Evolutionary conservation across 2,797 vertebrate species (phyloP).

Genomic region (Jordanella pulchra): DNA sequence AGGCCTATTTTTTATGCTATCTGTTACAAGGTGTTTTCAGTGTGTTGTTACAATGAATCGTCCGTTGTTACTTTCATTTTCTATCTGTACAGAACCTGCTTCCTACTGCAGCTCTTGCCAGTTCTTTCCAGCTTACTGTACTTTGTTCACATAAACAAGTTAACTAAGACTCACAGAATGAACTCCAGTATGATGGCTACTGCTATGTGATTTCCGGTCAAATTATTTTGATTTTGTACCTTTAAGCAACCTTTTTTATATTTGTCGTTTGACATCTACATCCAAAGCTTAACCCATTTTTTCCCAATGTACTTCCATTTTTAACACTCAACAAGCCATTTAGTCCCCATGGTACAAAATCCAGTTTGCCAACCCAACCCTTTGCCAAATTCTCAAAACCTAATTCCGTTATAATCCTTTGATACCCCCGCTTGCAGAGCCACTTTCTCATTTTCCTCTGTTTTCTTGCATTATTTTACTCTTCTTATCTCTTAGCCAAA

Average conservation of each 20-base stretch:
- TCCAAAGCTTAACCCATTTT: too few species aligned
- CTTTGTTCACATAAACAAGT: not conserved
- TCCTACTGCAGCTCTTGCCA: not conserved
- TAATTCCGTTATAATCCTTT: not conserved
- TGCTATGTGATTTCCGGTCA: too few species aligned
- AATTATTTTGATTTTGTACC: too few species aligned
- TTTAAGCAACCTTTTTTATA: too few species aligned
- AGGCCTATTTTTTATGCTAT: not conserved
- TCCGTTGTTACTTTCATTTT: not conserved
- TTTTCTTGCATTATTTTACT: too few species aligned
- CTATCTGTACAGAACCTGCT: not conserved
- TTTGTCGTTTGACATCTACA: too few species aligned
- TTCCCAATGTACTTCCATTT: not conserved
- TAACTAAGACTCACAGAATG: not conserved
- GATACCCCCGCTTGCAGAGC: too few species aligned
- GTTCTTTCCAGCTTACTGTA: not conserved
- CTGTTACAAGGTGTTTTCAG: not conserved
- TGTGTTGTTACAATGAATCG: not conserved
- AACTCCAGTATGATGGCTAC: not conserved
- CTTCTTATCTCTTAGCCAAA: too few species aligned
- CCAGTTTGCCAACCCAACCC: not conserved
- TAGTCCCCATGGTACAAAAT: not conserved
- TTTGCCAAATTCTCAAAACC: not conserved
- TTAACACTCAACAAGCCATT: not conserved
- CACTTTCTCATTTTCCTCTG: too few species aligned